A percentile compares a stretch with the other conserved stretches of the same genome.
phyloP scores from a whole-genome alignment of 2,888 invertebrate genomes.

The Portevinia maculata region DNA sequence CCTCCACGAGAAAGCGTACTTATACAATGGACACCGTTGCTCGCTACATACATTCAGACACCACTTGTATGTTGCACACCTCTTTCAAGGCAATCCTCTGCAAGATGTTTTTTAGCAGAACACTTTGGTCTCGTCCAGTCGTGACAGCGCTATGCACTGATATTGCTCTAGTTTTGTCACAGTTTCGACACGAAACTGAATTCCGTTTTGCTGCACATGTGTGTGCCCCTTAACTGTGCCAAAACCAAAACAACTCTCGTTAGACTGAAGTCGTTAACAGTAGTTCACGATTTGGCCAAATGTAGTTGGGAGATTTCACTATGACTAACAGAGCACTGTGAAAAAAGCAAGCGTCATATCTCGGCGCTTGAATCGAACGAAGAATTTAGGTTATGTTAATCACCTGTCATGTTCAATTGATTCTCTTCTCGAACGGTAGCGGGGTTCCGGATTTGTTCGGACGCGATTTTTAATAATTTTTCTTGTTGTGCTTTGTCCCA shows the following conservation, averaged over 20 bases:
- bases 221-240: constrained; percentile 52
- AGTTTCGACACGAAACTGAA: constrained; percentile 59
- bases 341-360: constrained; percentile 21
- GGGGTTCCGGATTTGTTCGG: constrained; percentile 1
- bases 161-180: constrained; percentile 54
- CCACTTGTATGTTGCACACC: constrained; percentile 36
- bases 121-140: constrained; percentile 32
- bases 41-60: constrained; percentile 12
- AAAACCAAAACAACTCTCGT: constrained; percentile 39
- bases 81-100: constrained; percentile 64
- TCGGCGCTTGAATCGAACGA: constrained; percentile 43
- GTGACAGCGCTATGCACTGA: constrained; percentile 29
- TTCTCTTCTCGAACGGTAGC: constrained; percentile 17
- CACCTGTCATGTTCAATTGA: constrained; percentile 64
- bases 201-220: constrained; percentile 27
- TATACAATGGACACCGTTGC: neutral
- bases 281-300: constrained; percentile 22
- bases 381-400: constrained; percentile 63
- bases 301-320: constrained; percentile 41
- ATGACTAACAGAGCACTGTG: neutral
- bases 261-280: constrained; percentile 28
- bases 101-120: constrained; percentile 34
- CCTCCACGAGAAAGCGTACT: constrained; percentile 44
- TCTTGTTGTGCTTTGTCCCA: constrained; percentile 2
- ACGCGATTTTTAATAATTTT: constrained; percentile 43